A percentile compares a stretch with the other conserved stretches of the same genome.
These are phyloP conservation scores for Caenorhabditis elegans DNA, from an alignment of 1,140 invertebrate genomes.

Conservation along the genomic window DNA sequence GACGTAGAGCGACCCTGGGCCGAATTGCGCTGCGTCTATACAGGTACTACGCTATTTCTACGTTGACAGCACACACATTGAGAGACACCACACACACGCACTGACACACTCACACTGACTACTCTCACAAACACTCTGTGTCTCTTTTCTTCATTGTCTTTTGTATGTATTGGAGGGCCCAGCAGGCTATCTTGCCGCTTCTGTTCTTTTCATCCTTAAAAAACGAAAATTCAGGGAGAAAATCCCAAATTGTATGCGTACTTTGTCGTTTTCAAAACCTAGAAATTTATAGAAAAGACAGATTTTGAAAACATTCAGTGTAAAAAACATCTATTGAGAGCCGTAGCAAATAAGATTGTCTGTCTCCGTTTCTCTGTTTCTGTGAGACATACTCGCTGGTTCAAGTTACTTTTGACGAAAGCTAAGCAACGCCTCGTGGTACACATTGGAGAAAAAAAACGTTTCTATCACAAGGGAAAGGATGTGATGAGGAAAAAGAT, in stretches of 20 bases:
- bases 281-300: too few relatives aligned
- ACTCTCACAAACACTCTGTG: constrained; percentile 9
- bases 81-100: constrained; percentile 26
- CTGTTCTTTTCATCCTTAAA: background rate
- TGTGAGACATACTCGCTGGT: background rate
- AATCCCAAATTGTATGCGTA: background rate
- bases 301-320: background rate
- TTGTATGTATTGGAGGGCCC: constrained; percentile 18
- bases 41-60: constrained; percentile 1
- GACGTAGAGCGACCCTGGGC: constrained; percentile 20
- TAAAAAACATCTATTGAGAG: too few relatives aligned
- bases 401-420: constrained; percentile 2
- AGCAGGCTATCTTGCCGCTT: background rate
- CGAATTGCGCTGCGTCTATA: constrained; percentile 15
- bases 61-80: constrained; percentile 4
- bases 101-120: constrained; percentile 19
- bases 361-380: background rate
- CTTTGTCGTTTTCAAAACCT: too few relatives aligned
- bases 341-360: background rate
- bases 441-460: background rate
- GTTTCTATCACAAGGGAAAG: background rate
- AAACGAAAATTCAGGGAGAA: background rate
- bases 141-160: constrained; percentile 30
- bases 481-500: background rate
- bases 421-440: background rate